These are phyloP conservation scores for Heliconius himera DNA, from an alignment of 1,140 invertebrate species.

Conservation along the genomic window DNA sequence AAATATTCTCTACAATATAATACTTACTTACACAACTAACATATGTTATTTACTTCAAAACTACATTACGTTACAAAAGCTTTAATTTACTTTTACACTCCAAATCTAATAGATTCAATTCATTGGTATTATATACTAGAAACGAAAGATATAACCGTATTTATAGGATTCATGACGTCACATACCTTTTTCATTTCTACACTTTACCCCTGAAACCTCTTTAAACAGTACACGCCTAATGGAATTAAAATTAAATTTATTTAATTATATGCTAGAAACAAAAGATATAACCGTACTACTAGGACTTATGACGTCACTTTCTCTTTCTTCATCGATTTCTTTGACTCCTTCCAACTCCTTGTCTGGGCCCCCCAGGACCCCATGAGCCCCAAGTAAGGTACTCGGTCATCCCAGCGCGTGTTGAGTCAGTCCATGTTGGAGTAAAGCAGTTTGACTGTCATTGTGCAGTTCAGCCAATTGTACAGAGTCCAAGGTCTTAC, in stretches of 20 bases:
- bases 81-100: not conserved
- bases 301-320: conserved; percentile 46
- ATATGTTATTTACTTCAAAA: no score
- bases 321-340: conserved; percentile 12
- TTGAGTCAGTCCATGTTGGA: conserved; percentile 46
- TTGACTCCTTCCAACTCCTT: not conserved
- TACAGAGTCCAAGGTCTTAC: conserved; percentile 51
- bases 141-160: not conserved
- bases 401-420: conserved; percentile 64
- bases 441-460: conserved; percentile 62
- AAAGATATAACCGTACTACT: conserved; percentile 62
- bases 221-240: not conserved
- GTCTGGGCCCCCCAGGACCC: not conserved
- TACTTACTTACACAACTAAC: no score
- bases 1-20: no score
- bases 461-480: conserved; percentile 58
- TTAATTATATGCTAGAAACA: conserved; percentile 60
- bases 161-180: not conserved
- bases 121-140: conserved; percentile 17
- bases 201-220: not conserved
- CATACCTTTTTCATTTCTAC: not conserved
- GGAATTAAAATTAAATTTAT: not conserved
- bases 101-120: not conserved
- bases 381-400: not conserved
- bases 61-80: not conserved